Conservation (phyloP, 2,113 vertebrate species). For the Lethenteron camtschaticum region DNA sequence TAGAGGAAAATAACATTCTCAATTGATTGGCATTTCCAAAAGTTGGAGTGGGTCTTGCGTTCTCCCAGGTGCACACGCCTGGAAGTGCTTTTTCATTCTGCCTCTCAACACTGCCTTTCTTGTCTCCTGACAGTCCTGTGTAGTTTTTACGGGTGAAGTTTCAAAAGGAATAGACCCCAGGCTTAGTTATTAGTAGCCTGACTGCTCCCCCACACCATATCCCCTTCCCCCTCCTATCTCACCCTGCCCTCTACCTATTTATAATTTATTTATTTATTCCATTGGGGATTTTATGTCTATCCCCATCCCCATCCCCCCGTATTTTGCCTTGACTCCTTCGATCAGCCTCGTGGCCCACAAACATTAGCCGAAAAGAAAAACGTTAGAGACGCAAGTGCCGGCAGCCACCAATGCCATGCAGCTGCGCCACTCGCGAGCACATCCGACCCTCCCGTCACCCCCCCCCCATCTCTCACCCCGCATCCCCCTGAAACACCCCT, state of each 20-base stretch:
- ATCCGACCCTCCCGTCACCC: no score
- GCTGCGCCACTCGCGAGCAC: no score
- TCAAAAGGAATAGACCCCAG: constrained; percentile 5
- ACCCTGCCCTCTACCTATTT: not conserved
- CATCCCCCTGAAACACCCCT: no score
- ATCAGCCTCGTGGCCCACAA: not conserved
- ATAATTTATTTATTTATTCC: no score
- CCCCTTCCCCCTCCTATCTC: not conserved
- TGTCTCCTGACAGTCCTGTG: constrained; percentile 6
- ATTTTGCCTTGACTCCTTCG: not conserved
- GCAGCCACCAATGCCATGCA: no score
- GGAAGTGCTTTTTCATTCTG: constrained; percentile 5
- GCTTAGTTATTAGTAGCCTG: constrained; percentile 3
- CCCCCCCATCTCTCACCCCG: no score
- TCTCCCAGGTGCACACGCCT: constrained; percentile 5
- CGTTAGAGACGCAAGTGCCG: no score
- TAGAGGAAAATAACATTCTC: constrained; percentile 4
- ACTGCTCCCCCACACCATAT: not conserved
- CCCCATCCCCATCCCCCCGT: not conserved
- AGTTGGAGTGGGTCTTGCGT: constrained; percentile 3
- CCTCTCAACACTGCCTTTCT: constrained; percentile 2
- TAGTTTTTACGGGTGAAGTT: constrained; percentile 5
- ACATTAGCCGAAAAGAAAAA: no score
- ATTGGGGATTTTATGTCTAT: no score
- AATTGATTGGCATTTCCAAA: constrained; percentile 6